These are phyloP conservation scores for Sinocyclocheilus anophthalmus DNA, from an alignment of 2,113 vertebrate species.

Conservation along the genomic window DNA sequence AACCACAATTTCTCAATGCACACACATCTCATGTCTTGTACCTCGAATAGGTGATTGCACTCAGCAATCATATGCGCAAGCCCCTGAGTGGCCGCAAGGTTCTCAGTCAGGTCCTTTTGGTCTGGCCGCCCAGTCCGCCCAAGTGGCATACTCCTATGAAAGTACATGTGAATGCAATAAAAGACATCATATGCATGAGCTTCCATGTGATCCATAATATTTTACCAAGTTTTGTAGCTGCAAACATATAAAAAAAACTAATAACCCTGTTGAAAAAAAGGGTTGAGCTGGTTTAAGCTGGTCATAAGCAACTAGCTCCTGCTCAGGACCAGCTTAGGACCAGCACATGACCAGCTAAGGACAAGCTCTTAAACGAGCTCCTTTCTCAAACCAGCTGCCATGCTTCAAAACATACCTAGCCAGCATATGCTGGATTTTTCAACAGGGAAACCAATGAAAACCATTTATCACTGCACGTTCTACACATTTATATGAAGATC, in stretches of 20 bases:
- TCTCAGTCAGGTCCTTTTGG: conserved; percentile 96
- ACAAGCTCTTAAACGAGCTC: too few relatives aligned
- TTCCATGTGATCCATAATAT: neutral
- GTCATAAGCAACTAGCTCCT: too few relatives aligned
- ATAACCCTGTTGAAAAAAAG: neutral
- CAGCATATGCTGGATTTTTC: too few relatives aligned
- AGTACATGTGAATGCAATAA: conserved; percentile 77
- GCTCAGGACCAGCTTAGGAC: too few relatives aligned
- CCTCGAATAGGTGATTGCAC: conserved; percentile 91
- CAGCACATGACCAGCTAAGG: too few relatives aligned
- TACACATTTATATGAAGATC: neutral
- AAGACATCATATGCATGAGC: neutral
- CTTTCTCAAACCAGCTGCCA: too few relatives aligned
- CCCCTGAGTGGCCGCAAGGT: conserved; percentile 93
- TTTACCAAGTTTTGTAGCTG: neutral
- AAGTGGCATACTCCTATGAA: conserved; percentile 93
- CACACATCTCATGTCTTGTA: conserved; percentile 63
- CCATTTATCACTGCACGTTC: neutral
- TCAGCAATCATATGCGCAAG: conserved; percentile 95
- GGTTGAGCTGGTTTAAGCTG: too few relatives aligned
- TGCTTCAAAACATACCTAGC: too few relatives aligned
- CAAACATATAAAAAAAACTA: neutral
- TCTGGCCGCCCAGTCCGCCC: conserved; percentile 93
- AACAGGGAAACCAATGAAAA: neutral
- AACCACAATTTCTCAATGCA: neutral